Evolutionary conservation across 2,113 vertebrate genomes (phyloP).

Genomic region (Thryonomys swinderianus): DNA sequence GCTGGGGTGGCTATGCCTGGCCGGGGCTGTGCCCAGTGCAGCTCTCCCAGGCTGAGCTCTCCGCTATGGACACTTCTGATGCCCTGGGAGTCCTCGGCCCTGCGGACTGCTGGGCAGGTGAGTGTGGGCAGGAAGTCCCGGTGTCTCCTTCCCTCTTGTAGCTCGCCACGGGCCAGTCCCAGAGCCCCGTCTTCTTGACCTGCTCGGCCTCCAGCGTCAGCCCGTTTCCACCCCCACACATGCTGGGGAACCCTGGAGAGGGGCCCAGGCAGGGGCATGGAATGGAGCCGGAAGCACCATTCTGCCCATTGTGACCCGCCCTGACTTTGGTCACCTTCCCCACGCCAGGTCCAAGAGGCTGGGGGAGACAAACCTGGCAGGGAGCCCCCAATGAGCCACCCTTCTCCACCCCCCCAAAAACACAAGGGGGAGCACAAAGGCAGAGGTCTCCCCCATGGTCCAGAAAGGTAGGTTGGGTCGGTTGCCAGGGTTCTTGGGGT

Average conservation of each 20-base stretch:
- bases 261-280: neutral
- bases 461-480: conserved; percentile 72
- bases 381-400: conserved; percentile 77
- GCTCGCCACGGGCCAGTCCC: neutral
- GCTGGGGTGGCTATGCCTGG: too few relatives aligned
- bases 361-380: conserved; percentile 74
- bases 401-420: conserved; percentile 72
- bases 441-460: conserved; percentile 76
- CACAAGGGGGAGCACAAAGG: conserved; percentile 79
- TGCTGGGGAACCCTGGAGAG: neutral
- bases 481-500: neutral
- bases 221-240: too few relatives aligned
- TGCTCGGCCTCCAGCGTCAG: neutral
- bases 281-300: conserved; percentile 56
- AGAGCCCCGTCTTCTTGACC: neutral
- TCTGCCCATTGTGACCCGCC: conserved; percentile 70
- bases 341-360: conserved; percentile 39
- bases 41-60: neutral
- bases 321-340: conserved; percentile 58
- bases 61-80: neutral
- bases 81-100: neutral
- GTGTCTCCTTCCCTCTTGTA: neutral
- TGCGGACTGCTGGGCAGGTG: neutral
- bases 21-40: neutral
- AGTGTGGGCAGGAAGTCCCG: neutral